Evolutionary conservation across 2,113 vertebrate species (phyloP).

Genomic region (Galemys pyrenaicus): DNA sequence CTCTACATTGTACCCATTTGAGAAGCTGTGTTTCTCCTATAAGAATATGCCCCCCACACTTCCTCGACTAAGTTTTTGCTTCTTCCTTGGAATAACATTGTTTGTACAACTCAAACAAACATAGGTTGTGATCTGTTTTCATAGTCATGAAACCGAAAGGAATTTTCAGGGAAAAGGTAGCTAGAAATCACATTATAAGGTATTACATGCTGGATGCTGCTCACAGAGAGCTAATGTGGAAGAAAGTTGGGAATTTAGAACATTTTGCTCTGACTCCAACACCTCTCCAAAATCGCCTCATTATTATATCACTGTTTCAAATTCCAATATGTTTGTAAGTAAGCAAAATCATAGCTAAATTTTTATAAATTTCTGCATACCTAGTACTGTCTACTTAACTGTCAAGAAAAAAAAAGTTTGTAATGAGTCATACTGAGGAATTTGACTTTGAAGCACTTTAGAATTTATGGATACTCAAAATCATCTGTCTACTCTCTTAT

Average conservation of each 20-base stretch:
- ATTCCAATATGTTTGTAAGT: background rate
- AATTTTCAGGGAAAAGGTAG: background rate
- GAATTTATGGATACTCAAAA: background rate
- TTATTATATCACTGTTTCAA: background rate
- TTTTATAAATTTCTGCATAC: background rate
- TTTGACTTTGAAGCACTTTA: background rate
- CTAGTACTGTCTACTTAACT: background rate
- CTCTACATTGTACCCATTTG: background rate
- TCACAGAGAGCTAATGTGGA: background rate
- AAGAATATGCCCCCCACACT: background rate
- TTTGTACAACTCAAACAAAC: background rate
- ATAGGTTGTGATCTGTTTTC: background rate
- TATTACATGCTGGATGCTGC: background rate
- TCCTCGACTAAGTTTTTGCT: background rate
- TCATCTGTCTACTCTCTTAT: background rate
- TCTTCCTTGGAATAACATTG: background rate
- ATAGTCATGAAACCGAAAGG: background rate
- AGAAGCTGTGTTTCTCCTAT: background rate
- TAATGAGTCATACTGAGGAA: background rate
- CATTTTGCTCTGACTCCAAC: background rate
- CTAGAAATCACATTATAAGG: background rate
- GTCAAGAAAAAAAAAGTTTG: background rate
- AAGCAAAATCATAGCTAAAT: background rate
- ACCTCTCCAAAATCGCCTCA: background rate
- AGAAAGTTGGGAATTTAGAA: background rate